Base-by-base conservation (phyloP, 2,888 invertebrate species). In the Eilema depressum region DNA sequence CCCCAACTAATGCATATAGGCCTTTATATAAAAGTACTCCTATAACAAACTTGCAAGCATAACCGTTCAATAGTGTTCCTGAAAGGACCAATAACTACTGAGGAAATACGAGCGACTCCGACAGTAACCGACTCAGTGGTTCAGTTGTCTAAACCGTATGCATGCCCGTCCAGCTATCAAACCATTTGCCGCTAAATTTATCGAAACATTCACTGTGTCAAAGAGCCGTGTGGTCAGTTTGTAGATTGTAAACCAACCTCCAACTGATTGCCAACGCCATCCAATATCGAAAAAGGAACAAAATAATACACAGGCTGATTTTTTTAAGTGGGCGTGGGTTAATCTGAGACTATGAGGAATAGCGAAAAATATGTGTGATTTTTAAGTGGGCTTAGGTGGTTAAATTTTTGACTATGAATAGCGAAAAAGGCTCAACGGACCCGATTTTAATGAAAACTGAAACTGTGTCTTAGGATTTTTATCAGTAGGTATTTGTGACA, bases 121-220 rank as follows among this genome's bases (percentile, higher is more conserved):
- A 56, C 23, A 56, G 30, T 30, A 33, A 57, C 25, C 12, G 37
- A 57, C n/a, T 23, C 60, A 60, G 30, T 64, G 47, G 53, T 62
- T 37, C 62, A 66, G 66, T 56, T 56, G 33, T 23, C 2, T n/a
- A 65, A 30, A 71, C 68, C 61, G 56, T 68, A 68, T 28, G 68
- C 25, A 68, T 28, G 68, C 25, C 56, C 25, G 41, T 37, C 62
- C 30, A 47, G 47, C 64, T 23, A 61, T 71, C 71, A 68, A 65
- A 68, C 64, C 65, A 23, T 68, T 71, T 61, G 30, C 62, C 65
- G 20, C 71, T 62, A 56, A 68, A 64, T 68, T 65, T 71, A 71
- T 71, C 65, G 68, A 30, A 65, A 68, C 68, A 61, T 62, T 57
- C 71, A n/a, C 60, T 23, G 3, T 61, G 71, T 65, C 71, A 71